Conservation (phyloP, 2,797 vertebrate genomes). For the Parotocinclus haroldoi region DNA sequence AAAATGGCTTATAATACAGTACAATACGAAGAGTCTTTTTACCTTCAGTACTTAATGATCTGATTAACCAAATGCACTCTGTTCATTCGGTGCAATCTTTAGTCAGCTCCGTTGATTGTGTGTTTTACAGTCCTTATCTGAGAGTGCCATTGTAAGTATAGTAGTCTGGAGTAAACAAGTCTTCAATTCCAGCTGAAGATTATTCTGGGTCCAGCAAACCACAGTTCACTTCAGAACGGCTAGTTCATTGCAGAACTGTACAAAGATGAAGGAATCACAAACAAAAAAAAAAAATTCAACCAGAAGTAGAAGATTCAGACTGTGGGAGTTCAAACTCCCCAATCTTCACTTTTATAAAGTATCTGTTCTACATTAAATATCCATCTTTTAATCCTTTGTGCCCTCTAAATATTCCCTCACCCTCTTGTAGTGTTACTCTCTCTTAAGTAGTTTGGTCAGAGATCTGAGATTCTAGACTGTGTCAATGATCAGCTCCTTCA, state of each 20-base stretch:
- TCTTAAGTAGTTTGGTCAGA: slow-evolving; percentile 3
- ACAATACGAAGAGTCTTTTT: slow-evolving; percentile 24
- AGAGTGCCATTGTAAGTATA: neutral
- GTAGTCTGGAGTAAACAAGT: neutral
- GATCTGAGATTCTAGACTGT: slow-evolving; percentile 10
- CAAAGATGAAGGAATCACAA: slow-evolving; percentile 12
- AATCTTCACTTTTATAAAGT: neutral
- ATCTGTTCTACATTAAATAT: slow-evolving; percentile 4
- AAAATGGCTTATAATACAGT: slow-evolving; percentile 29
- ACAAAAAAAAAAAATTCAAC: slow-evolving; percentile 6
- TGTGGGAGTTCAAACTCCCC: slow-evolving; percentile 11
- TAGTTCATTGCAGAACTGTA: slow-evolving; percentile 33
- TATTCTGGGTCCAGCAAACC: neutral
- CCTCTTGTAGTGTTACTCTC: slow-evolving; percentile 6
- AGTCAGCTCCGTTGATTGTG: neutral
- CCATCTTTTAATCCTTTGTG: neutral
- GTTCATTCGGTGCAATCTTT: slow-evolving; percentile 14
- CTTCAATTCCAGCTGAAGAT: slow-evolving; percentile 6
- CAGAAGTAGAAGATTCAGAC: slow-evolving; percentile 3
- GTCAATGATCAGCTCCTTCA: neutral
- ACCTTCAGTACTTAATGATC: slow-evolving; percentile 23
- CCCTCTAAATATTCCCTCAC: slow-evolving; percentile 17
- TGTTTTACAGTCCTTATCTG: neutral
- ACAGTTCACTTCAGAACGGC: slow-evolving; percentile 1
- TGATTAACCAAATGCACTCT: slow-evolving; percentile 7